These are phyloP conservation scores for Euplagia quadripunctaria DNA, from an alignment of 2,888 invertebrate genomes.

Conservation along the genomic window DNA sequence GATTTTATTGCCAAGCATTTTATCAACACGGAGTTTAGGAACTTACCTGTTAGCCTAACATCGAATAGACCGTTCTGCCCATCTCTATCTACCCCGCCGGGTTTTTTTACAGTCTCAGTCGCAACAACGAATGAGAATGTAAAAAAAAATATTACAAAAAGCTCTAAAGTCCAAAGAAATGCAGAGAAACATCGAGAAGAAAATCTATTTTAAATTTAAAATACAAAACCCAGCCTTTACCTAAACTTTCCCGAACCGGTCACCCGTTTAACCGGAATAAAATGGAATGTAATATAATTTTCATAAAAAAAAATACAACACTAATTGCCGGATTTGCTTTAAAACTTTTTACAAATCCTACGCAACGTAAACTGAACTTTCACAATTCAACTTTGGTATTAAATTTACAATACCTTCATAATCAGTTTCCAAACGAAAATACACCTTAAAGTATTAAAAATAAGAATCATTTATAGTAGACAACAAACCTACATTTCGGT, in stretches of 20 bases:
- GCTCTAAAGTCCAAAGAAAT: background rate
- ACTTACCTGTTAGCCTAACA: too few relatives aligned
- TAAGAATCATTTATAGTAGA: slow-evolving; percentile 50
- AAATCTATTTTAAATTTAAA: background rate
- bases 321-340: slow-evolving; percentile 81
- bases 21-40: too few relatives aligned
- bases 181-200: background rate
- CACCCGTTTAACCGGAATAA: slow-evolving; percentile 39
- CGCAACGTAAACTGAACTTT: slow-evolving; percentile 78
- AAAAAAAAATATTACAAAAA: too few relatives aligned
- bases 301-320: slow-evolving; percentile 60
- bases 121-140: too few relatives aligned
- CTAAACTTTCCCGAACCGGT: slow-evolving; percentile 13
- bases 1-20: too few relatives aligned
- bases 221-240: background rate
- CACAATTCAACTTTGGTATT: slow-evolving; percentile 83
- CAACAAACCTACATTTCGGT: slow-evolving; percentile 44
- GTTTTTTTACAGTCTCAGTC: too few relatives aligned
- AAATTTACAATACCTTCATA: slow-evolving; percentile 61
- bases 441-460: slow-evolving; percentile 48
- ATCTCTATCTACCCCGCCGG: too few relatives aligned
- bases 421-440: slow-evolving; percentile 46
- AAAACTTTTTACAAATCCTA: slow-evolving; percentile 79
- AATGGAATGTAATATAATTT: slow-evolving; percentile 44
- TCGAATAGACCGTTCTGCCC: too few relatives aligned